Evolutionary conservation across 2,888 invertebrate genomes (phyloP).

Genomic region (Muschampia plurimacula): DNA sequence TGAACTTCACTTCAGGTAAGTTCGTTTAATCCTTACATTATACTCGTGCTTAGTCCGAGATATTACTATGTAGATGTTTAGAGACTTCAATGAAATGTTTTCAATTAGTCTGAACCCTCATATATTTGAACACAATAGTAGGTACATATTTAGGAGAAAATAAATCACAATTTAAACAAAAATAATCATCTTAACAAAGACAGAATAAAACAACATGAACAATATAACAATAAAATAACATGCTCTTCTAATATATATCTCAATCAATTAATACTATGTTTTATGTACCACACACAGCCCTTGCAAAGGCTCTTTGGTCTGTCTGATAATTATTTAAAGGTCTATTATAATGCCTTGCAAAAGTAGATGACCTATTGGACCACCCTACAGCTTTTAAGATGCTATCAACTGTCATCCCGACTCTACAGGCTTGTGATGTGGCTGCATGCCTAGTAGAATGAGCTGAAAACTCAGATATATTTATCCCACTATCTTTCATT

Average conservation of each 20-base stretch:
- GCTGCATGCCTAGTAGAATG: not conserved
- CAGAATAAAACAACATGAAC: too few relatives aligned
- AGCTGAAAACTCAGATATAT: not conserved
- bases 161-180: too few relatives aligned
- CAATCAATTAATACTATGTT: not conserved
- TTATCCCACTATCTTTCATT: slow-evolving; percentile 6
- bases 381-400: not conserved
- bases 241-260: too few relatives aligned
- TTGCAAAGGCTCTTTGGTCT: not conserved
- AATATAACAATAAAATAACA: too few relatives aligned
- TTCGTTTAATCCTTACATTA: slow-evolving; percentile 6
- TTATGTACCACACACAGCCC: not conserved
- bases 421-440: slow-evolving; percentile 1
- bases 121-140: too few relatives aligned
- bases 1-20: slow-evolving; percentile 11
- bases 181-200: too few relatives aligned
- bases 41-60: not conserved
- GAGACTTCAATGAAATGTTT: too few relatives aligned
- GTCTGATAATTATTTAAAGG: not conserved
- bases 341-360: slow-evolving; percentile 2
- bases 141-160: too few relatives aligned
- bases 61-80: too few relatives aligned
- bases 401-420: not conserved
- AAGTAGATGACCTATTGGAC: not conserved
- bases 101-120: too few relatives aligned